Evolutionary conservation across 1,140 invertebrate species (phyloP), one percentile per base, ranked within the genome.

Genomic region (Apis cerana): DNA sequence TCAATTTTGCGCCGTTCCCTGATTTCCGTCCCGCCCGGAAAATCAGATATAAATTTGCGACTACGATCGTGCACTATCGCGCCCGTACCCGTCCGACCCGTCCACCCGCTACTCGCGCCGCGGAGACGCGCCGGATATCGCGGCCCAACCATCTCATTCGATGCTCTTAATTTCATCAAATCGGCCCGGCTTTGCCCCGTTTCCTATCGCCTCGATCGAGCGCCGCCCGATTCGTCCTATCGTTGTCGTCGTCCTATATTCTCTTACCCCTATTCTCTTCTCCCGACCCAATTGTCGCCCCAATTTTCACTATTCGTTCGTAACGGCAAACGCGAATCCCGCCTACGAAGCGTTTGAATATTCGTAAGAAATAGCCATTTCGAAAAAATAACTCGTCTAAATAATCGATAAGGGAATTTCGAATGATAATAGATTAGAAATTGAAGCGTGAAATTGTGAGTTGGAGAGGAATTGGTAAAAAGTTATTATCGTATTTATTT

Each of bases 41-140:
- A 89, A 92, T 91, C 91, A 91, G 92, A 92, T 93, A 93, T 92
- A 92, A 93, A 93, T 93, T 92, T 91, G 91, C 86, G 90, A 90
- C 89, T 83, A 74, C 72, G 71, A 69, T 74, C 83, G 64, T 17
- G 59, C 33, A 2, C 50, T 70, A 76, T 59, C 68, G 69, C 61
- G 80, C 54, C 27, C 27, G 27, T 59, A 67, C 43, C 62, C 71
- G 81, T 71, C 50, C 84, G 74, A 48, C 75, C 33, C 70, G 75
- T 74, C 71, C 74, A 61, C 68, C 21, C 54, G 48, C 43, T 58
- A 50, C n/a, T 58, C 68, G 58, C 58, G 23, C 72, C 56, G 67
- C 58, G 62, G 71, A 82, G 72, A 76, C 67, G 62, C 43, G 64
- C 54, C 78, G n/a, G 64, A 75, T 76, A 82, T 68, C n/a, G 80